Percentiles rank a stretch among this genome's conserved stretches.
phyloP scores from a whole-genome alignment of 2,113 vertebrate genomes.

The Elanoides forficatus region DNA sequence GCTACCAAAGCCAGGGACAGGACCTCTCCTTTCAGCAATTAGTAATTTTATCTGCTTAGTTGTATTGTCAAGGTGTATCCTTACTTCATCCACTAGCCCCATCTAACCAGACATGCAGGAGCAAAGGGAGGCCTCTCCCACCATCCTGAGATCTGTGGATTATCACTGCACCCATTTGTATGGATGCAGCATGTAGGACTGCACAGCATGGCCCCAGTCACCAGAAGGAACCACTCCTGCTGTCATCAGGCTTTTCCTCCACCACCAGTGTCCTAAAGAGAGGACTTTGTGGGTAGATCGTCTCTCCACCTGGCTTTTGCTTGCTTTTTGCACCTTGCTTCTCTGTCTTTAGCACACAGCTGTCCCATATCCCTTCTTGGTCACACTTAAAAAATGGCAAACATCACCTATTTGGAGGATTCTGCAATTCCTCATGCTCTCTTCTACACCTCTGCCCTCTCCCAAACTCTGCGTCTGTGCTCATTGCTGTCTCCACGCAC shows the following conservation, averaged over 20 bases:
- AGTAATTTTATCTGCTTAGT: not conserved
- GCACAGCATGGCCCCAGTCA: not conserved
- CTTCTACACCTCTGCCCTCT: not conserved
- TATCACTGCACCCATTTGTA: not conserved
- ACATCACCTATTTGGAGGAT: not conserved
- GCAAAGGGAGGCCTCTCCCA: not conserved
- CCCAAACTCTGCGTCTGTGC: not conserved
- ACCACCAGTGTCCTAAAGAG: not conserved
- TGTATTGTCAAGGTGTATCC: not conserved
- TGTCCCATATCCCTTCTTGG: not conserved
- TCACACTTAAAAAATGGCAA: not conserved
- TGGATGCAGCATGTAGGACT: rapidly evolving
- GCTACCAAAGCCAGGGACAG: not conserved
- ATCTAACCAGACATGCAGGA: not conserved
- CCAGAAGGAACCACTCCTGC: not conserved
- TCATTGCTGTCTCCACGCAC: not conserved
- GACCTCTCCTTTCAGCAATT: not conserved
- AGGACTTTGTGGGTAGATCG: not conserved
- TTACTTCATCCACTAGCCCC: not conserved
- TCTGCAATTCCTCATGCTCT: not conserved
- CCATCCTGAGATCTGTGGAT: not conserved
- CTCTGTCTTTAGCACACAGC: not conserved
- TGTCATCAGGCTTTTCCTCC: not conserved
- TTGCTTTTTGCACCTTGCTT: not conserved
- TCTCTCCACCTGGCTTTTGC: not conserved